These are phyloP conservation scores for Aramus guarauna DNA, from an alignment of 2,113 vertebrate species.

Conservation along the genomic window DNA sequence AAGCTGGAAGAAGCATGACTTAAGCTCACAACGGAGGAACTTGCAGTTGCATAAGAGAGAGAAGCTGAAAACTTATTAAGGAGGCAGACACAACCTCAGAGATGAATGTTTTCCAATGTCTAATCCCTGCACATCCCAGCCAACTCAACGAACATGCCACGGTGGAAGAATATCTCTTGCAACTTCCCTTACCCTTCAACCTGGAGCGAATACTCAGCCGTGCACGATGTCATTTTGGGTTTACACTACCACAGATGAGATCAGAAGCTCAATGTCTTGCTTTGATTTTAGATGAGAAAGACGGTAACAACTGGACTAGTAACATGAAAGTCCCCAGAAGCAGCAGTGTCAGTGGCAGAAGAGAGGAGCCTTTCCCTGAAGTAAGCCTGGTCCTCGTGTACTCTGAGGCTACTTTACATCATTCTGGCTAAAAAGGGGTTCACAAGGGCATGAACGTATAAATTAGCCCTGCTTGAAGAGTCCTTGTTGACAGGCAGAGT, in stretches of 20 bases:
- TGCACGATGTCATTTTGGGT: background rate
- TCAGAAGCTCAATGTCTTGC: background rate
- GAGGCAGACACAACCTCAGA: background rate
- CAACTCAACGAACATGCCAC: background rate
- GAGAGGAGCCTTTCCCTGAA: background rate
- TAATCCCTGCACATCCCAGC: background rate
- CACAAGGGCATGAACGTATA: accelerated
- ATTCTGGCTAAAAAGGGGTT: background rate
- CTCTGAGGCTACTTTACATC: too few relatives aligned
- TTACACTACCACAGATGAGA: background rate
- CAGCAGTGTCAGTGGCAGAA: background rate
- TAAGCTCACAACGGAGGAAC: background rate
- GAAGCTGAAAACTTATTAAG: background rate
- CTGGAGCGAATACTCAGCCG: accelerated
- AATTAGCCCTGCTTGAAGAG: background rate
- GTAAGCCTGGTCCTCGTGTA: background rate
- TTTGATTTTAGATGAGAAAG: background rate
- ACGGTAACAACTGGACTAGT: background rate
- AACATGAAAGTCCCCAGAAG: background rate
- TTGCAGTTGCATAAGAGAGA: background rate
- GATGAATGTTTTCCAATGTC: background rate
- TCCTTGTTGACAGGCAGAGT: background rate
- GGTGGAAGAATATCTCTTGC: background rate
- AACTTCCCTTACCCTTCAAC: background rate
- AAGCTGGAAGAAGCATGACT: background rate